Evolutionary conservation across 2,113 vertebrate genomes (phyloP), one percentile per base, ranked within the genome.

Genomic region (Gallinago paraguaiae): DNA sequence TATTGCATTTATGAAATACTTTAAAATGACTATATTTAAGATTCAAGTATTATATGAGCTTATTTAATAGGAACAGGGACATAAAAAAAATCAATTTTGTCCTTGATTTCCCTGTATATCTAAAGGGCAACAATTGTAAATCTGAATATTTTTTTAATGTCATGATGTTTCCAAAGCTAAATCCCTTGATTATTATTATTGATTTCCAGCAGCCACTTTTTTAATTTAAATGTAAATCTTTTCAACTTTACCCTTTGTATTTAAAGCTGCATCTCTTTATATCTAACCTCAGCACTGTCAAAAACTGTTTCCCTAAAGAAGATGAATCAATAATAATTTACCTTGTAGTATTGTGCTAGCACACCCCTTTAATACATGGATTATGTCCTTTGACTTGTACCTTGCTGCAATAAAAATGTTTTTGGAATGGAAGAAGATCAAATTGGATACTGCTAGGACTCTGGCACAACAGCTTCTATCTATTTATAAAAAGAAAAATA

Each of bases 201-300:
- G 91, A 96, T 95, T 97, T 97, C 51, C 54, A 95, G 78, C 28
- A 93, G 39, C 39, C 31, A 59, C 24, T 95, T 96, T 96, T 97
- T 81, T 56, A 94, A 97, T 97, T 91, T 96, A 96, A 97, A 95
- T 96, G 81, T 54, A 97, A 98, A 97, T 90, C 19, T 94, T 92
- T 68, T 93, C 43, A 87, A 82, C 83, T 69, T 96, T 68, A 89
- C 33, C 86, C 75, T 96, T 94, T 90, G 68, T 92, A 82, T 91
- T 88, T 82, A 90, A 27, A 93, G 17, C 41, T 70, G 24, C 57
- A 71, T 87, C 59, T 82, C 78, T 67, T 91, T 86, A 72, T 68
- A 88, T 82, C 20, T 63, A 77, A 59, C 45, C 60, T 86, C 59
- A 68, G 35, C 11, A 51, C n/a, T 91, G 67, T 84, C 85, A 94